Percentiles rank a stretch among this genome's conserved stretches.
phyloP scores from a whole-genome alignment of 2,797 vertebrate species.

The Sebastiscus tertius region DNA sequence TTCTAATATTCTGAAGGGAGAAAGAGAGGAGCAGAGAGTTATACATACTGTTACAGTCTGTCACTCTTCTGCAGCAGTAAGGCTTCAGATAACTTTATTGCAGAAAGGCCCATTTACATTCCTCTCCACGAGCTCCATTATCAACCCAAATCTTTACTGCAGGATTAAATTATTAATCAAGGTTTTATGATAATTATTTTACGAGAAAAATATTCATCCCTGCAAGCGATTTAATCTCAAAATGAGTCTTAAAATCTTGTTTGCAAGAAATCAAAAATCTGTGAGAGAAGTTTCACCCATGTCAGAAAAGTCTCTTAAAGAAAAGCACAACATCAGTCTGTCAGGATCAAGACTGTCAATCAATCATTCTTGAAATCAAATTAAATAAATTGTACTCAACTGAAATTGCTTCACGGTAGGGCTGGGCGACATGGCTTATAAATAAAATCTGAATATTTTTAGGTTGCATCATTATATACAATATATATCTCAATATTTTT shows the following conservation, averaged over 20 bases:
- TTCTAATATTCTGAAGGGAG: constrained; percentile 91
- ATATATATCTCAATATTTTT: too few relatives aligned
- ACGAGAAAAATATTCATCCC: background rate
- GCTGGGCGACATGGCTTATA: too few relatives aligned
- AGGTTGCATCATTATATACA: too few relatives aligned
- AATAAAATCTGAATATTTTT: too few relatives aligned
- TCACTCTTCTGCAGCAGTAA: background rate
- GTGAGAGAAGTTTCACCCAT: background rate
- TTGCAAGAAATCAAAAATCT: background rate
- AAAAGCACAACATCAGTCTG: background rate
- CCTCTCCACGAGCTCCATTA: background rate
- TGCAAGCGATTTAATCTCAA: background rate
- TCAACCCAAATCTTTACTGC: background rate
- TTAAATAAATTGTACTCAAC: background rate
- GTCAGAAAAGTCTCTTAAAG: background rate
- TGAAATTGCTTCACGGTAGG: background rate
- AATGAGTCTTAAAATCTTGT: background rate
- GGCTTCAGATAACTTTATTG: background rate
- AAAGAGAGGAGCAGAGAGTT: constrained; percentile 27
- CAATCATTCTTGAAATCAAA: background rate
- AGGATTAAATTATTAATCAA: background rate
- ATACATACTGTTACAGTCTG: background rate
- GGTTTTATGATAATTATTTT: background rate
- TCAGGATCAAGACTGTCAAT: background rate
- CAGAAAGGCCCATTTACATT: background rate